These are phyloP conservation scores for Lasioglossum figueresi DNA, from an alignment of 2,888 invertebrate genomes.

Conservation along the genomic window DNA sequence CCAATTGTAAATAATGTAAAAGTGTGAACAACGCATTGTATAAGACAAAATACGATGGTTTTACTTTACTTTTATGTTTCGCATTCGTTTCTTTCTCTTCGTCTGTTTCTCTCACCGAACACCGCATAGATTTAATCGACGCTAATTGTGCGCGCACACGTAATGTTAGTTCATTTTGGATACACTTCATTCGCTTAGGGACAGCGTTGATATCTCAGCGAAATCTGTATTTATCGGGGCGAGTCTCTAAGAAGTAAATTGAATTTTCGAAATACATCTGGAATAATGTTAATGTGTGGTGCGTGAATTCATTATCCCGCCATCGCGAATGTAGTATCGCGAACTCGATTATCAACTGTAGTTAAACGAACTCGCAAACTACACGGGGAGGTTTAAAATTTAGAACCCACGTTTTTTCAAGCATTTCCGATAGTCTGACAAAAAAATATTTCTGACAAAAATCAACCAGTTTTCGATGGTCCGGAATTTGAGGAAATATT, in stretches of 20 bases:
- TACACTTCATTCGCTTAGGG: constrained; percentile 38
- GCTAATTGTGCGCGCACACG: constrained; percentile 12
- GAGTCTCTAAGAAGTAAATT: constrained; percentile 24
- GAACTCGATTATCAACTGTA: no score
- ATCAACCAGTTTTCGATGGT: no score
- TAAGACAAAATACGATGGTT: constrained; percentile 30
- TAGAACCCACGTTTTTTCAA: no score
- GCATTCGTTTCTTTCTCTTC: constrained; percentile 22
- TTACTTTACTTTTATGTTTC: constrained; percentile 41
- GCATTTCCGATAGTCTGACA: no score
- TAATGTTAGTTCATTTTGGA: constrained; percentile 46
- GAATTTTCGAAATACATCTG: constrained; percentile 36
- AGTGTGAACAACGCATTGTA: constrained; percentile 49
- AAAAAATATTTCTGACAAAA: no score
- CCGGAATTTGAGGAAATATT: no score
- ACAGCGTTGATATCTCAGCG: constrained; percentile 14
- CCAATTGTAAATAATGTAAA: constrained; percentile 59
- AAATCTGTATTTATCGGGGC: constrained; percentile 24
- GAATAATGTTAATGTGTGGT: constrained; percentile 17
- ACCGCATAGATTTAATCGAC: constrained; percentile 26
- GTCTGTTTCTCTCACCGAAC: constrained; percentile 12
- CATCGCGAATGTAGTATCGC: no score
- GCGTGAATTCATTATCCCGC: constrained; percentile 15
- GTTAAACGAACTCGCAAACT: no score
- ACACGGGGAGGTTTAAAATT: no score